Conservation (phyloP, 2,797 vertebrate species). For the Periparus ater region DNA sequence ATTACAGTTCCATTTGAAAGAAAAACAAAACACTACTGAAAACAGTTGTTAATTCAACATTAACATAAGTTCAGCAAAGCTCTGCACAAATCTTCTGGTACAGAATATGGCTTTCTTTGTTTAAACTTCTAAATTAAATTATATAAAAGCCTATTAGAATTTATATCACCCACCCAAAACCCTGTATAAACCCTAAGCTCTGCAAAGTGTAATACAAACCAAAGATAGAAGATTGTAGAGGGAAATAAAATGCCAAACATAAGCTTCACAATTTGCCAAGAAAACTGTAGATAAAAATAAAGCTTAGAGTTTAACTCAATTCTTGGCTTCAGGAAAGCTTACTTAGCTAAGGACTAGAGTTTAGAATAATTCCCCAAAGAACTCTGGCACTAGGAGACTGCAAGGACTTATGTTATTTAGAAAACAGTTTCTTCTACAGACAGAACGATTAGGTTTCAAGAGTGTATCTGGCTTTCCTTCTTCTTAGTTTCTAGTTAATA, state of each 20-base stretch:
- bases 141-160: slow-evolving; percentile 7
- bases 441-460: slow-evolving; percentile 5
- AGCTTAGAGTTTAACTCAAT: slow-evolving; percentile 13
- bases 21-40: slow-evolving; percentile 27
- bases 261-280: slow-evolving; percentile 48
- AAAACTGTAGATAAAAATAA: slow-evolving; percentile 66
- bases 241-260: slow-evolving; percentile 34
- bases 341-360: slow-evolving; percentile 26
- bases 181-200: slow-evolving; percentile 11
- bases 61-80: neutral
- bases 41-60: neutral
- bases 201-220: slow-evolving; percentile 15
- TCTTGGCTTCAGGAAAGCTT: slow-evolving; percentile 49
- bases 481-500: neutral
- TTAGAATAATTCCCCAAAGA: slow-evolving; percentile 47
- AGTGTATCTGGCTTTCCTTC: neutral
- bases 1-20: slow-evolving; percentile 6
- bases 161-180: slow-evolving; percentile 2
- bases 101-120: neutral
- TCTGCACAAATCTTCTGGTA: neutral
- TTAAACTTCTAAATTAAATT: slow-evolving; percentile 24
- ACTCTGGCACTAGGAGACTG: neutral
- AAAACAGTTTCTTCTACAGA: slow-evolving; percentile 28
- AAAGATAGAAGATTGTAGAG: slow-evolving; percentile 31
- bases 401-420: neutral